phyloP scores from a whole-genome alignment of 2,797 vertebrate species.

The Lagocephalus sceleratus region DNA sequence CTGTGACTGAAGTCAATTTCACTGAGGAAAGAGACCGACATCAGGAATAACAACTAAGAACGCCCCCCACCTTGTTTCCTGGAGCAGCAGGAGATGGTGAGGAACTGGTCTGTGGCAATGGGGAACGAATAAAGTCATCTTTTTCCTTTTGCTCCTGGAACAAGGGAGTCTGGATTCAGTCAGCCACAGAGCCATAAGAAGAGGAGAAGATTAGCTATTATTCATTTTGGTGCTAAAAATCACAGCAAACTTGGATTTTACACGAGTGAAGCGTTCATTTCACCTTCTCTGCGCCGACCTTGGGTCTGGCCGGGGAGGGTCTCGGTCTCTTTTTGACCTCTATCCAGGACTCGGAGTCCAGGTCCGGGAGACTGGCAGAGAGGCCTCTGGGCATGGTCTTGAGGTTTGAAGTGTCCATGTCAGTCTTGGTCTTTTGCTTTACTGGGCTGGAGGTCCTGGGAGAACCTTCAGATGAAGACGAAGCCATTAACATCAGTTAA shows the following conservation, averaged over 20 bases:
- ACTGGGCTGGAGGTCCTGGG: conserved; percentile 76
- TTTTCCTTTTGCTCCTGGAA: conserved; percentile 68
- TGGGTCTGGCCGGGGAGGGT: conserved; percentile 88
- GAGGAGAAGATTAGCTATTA: background rate
- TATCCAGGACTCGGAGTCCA: conserved; percentile 97
- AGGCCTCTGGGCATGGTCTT: conserved; percentile 96
- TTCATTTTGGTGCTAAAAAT: background rate
- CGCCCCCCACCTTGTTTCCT: conserved; percentile 51
- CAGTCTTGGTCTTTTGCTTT: conserved; percentile 73
- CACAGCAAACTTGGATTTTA: background rate
- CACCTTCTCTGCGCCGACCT: conserved; percentile 72
- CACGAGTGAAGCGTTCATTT: background rate
- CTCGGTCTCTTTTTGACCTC: conserved; percentile 97
- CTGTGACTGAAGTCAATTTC: too few species aligned
- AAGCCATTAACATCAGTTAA: background rate
- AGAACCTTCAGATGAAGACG: conserved; percentile 77
- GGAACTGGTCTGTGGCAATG: conserved; percentile 37
- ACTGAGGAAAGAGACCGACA: too few species aligned
- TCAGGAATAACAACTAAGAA: too few species aligned
- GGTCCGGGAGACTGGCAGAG: conserved; percentile 92
- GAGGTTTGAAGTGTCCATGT: conserved; percentile 87
- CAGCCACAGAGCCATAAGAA: conserved; percentile 12
- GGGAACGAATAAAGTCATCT: conserved; percentile 52
- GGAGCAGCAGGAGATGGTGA: conserved; percentile 38
- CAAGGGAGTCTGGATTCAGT: conserved; percentile 53